Evolutionary conservation across 1,140 invertebrate species (phyloP), one percentile per base, ranked within the genome.

Genomic region (Theocolax elegans): DNA sequence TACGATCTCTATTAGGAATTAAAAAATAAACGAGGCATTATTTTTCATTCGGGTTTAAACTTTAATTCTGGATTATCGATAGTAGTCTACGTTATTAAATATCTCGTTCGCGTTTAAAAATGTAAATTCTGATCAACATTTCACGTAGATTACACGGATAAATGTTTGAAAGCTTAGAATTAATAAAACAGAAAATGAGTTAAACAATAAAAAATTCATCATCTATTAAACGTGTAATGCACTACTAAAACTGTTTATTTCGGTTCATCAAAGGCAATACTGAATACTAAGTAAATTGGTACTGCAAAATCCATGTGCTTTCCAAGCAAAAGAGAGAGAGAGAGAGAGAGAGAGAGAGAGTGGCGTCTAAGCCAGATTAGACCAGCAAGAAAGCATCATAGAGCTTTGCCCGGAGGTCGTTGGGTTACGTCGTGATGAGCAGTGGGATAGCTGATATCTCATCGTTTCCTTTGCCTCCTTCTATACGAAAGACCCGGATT

Each of bases 381-480:
- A 72, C 68, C 75, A 67, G 72, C 79, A 80, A 83, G 80, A 83
- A 82, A 79, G 76, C 79, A 76, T 77, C 66, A 75, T 74, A 49
- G 59, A 76, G 80, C 80, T 80, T 83, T 82, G 77, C 80, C 78
- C 74, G 6, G 71, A 63, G 72, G 71, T 81, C 66, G 68, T 71
- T 71, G 73, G 71, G 71, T 66, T 77, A 76, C 72, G 69, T 77
- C 51, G 72, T 79, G 79, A 82, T 80, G 81, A 83, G 77, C 81
- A 81, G 77, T 79, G 74, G 75, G 78, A 75, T 80, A 76, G 76
- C 76, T 76, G 80, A 81, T 82, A 81, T 76, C 75, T 74, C 76
- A 67, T 79, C 75, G n/a, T 53, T 65, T 54, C 63, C 23, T 15
- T 12, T 21, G 17, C 25, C 17, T 46, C 2, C 2, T 6, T 21